Evolutionary conservation across 2,888 invertebrate genomes (phyloP).

Genomic region (Bedellia somnulentella): DNA sequence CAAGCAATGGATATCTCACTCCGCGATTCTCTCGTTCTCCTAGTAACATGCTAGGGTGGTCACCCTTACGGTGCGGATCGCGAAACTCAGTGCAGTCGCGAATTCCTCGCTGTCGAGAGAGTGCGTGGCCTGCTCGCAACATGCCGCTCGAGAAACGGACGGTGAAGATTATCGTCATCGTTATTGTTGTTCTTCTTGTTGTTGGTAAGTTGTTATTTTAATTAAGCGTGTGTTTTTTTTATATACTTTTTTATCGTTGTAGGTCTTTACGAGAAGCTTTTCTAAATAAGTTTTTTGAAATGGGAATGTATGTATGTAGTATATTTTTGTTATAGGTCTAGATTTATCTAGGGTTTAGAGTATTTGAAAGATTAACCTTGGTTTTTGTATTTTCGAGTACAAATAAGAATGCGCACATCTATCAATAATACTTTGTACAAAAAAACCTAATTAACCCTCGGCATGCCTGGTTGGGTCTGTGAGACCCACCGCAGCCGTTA

Average conservation of each 20-base stretch:
- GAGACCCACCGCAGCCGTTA: too few species aligned
- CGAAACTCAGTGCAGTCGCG: not conserved
- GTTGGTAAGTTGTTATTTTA: slow-evolving; percentile 26
- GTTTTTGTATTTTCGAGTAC: too few species aligned
- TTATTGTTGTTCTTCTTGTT: slow-evolving; percentile 26
- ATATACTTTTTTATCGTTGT: slow-evolving; percentile 4
- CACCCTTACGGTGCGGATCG: not conserved
- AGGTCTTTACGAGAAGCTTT: too few species aligned
- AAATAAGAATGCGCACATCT: too few species aligned
- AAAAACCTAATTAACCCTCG: too few species aligned
- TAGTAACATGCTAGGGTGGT: not conserved
- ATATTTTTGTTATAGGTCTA: too few species aligned
- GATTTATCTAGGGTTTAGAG: too few species aligned
- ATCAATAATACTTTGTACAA: too few species aligned
- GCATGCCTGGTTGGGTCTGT: too few species aligned
- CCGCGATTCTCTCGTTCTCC: not conserved
- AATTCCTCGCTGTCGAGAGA: not conserved
- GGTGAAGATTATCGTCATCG: slow-evolving; percentile 36
- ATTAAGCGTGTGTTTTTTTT: not conserved
- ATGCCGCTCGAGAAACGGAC: slow-evolving; percentile 47
- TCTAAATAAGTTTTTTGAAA: too few species aligned
- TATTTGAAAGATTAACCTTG: too few species aligned
- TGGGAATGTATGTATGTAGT: too few species aligned
- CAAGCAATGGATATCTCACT: not conserved
- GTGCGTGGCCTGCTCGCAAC: slow-evolving; percentile 4